A percentile compares a stretch with the other conserved stretches of the same genome.
Evolutionary conservation across 2,113 vertebrate species (phyloP).

Genomic region (Onychorhynchus coronatus): DNA sequence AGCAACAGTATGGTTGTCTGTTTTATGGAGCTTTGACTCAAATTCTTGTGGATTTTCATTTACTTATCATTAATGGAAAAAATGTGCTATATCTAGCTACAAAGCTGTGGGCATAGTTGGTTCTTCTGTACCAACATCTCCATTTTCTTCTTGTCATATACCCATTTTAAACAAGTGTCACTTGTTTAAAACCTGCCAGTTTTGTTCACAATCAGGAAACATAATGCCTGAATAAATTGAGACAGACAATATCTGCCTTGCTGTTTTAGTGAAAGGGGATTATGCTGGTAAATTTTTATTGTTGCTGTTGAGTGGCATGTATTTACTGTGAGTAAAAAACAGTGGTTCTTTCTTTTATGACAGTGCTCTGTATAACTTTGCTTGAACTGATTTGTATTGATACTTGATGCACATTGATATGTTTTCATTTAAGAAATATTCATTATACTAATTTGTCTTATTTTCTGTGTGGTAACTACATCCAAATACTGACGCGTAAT

Average conservation of each 20-base stretch:
- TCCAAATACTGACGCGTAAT: neutral
- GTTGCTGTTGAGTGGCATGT: neutral
- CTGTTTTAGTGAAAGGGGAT: constrained; percentile 59
- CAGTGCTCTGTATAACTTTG: neutral
- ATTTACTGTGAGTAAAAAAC: neutral
- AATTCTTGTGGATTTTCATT: neutral
- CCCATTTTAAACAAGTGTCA: neutral
- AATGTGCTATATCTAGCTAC: neutral
- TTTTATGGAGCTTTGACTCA: neutral
- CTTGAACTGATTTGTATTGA: constrained; percentile 13
- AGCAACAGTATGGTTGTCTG: neutral
- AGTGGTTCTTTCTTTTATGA: neutral
- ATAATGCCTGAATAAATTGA: constrained; percentile 32
- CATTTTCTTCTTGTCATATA: neutral
- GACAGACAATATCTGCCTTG: constrained; percentile 56
- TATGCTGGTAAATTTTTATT: constrained; percentile 41
- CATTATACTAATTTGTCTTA: neutral
- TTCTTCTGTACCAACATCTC: neutral
- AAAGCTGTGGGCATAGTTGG: neutral
- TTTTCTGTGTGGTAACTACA: neutral
- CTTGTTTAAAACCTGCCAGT: neutral
- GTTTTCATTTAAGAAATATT: neutral
- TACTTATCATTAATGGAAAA: neutral
- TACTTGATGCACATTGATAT: neutral
- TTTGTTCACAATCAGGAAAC: constrained; percentile 2